These are phyloP conservation scores for Antechinus stuartii DNA, from an alignment of 2,113 vertebrate species.

Conservation along the genomic window DNA sequence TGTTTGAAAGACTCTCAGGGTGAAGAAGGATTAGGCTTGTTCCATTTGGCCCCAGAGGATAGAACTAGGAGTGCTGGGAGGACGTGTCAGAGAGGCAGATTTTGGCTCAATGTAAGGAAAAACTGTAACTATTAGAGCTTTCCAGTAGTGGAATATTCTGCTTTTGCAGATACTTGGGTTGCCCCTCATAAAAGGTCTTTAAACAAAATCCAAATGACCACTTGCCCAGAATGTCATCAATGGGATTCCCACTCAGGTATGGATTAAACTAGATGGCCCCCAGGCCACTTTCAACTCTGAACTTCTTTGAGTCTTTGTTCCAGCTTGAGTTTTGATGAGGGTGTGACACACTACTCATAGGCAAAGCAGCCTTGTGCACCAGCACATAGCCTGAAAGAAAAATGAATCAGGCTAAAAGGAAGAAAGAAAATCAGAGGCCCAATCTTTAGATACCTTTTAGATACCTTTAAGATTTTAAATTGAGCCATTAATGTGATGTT, in stretches of 20 bases:
- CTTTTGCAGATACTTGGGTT: background rate
- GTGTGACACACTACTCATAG: conserved; percentile 38
- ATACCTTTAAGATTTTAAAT: background rate
- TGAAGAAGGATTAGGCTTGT: background rate
- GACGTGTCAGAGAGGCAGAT: background rate
- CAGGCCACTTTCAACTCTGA: conserved; percentile 35
- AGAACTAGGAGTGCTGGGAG: background rate
- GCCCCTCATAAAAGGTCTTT: background rate
- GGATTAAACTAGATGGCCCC: conserved; percentile 16
- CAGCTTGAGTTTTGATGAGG: conserved; percentile 46
- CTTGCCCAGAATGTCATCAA: background rate
- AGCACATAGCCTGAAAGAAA: background rate
- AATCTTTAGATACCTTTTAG: background rate
- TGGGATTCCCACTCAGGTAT: background rate
- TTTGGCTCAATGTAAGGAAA: background rate
- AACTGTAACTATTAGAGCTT: background rate
- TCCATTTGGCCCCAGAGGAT: background rate
- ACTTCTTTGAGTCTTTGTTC: conserved; percentile 16
- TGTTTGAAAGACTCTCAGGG: background rate
- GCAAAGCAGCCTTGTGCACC: conserved; percentile 16
- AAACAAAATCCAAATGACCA: background rate
- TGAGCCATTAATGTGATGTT: background rate
- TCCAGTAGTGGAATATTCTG: background rate
- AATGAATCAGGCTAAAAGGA: conserved; percentile 10
- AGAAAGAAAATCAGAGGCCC: conserved; percentile 8